Evolutionary conservation across 2,113 vertebrate species (phyloP), one percentile per base, ranked within the genome.

Genomic region (Megaceryle maxima): DNA sequence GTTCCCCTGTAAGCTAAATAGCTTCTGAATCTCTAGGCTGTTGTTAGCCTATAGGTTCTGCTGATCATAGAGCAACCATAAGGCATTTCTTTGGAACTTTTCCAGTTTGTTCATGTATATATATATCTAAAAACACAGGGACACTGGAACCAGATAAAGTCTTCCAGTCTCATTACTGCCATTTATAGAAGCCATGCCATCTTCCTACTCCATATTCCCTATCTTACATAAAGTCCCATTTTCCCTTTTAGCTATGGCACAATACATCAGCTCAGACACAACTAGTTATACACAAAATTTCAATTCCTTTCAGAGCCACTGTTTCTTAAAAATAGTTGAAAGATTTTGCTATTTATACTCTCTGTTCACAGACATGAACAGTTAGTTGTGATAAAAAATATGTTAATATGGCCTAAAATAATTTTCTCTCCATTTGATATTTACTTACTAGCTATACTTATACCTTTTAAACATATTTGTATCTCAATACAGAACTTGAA

Each of bases 401-500:
- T 7, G 1, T 25, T 21, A 39, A n/a, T 35, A 60, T 16, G 64
- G 10, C 9, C 4, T 11, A 78, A 68, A 25, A 10, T 1, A 0
- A 31, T 51, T 66, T 95, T 28, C 3, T 63, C 25, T 76, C 86
- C 4, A 57, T 73, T 69, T 53, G 3, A 10, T 70, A 55, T n/a
- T 73, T 43, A 17, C 1, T 79, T 59, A 24, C 28, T 67, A 29
- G 3, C 5, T n/a, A 66, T 51, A 50, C 3, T 39, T 4, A 13
- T 33, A 19, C 1, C 9, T 46, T 59, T 78, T 21, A 53, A 82
- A 25, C 5, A 16, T 1, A 19, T 20, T 86, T 80, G 72, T 64
- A 13, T 41, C 15, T 68, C 7, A 76, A 14, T 60, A 56, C 6
- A 20, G 13, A 78, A 51, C 13, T 55, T 41, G 24, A 64, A 46